Conservation (phyloP, 2,797 vertebrate species). For the Netta rufina region DNA sequence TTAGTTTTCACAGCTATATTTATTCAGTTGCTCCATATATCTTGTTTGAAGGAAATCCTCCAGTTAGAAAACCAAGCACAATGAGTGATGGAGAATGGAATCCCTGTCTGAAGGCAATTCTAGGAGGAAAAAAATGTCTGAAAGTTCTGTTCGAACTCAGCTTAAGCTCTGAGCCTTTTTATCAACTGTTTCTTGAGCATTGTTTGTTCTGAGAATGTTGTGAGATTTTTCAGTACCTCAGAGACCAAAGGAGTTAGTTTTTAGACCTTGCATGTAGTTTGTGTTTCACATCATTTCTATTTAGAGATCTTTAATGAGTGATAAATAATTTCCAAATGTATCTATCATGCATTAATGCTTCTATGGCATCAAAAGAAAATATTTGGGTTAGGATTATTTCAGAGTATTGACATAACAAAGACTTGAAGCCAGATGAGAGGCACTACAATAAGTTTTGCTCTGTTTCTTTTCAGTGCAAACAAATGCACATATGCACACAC, state of each 20-base stretch:
- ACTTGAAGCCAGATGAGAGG: conserved; percentile 40
- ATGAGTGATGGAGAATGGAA: neutral
- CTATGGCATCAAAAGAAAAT: conserved; percentile 62
- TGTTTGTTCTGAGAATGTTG: neutral
- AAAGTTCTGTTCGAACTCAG: neutral
- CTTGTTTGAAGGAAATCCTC: neutral
- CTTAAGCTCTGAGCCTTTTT: neutral
- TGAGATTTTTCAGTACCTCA: neutral
- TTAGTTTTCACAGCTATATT: neutral
- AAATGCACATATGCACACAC: rapidly evolving
- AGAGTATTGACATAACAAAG: neutral
- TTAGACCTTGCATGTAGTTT: neutral
- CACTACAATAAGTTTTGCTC: neutral
- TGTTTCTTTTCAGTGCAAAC: conserved; percentile 52
- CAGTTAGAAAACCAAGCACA: neutral
- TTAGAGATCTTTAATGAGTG: neutral
- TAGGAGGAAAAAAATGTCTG: neutral
- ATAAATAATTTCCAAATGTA: conserved; percentile 54
- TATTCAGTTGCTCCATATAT: neutral
- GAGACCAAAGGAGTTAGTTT: neutral
- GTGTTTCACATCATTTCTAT: conserved; percentile 30
- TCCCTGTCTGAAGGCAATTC: neutral
- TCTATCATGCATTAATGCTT: conserved; percentile 32
- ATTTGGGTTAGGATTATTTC: conserved; percentile 50
- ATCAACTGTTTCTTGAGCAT: neutral